phyloP scores from a whole-genome alignment of 2,113 vertebrate species.

The Philantomba maxwellii region DNA sequence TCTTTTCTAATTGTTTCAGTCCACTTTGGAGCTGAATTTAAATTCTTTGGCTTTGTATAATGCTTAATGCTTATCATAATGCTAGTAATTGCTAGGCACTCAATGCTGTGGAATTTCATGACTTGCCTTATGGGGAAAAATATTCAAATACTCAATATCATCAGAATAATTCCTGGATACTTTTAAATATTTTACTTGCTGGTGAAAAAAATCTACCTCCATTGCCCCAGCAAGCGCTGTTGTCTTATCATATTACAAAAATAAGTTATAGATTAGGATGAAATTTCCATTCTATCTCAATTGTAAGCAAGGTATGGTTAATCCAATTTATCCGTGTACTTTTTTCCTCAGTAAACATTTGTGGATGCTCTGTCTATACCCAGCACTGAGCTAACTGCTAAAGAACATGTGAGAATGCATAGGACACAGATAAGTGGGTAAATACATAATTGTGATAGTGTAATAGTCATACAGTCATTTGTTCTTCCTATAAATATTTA shows the following conservation, averaged over 20 bases:
- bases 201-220: not conserved
- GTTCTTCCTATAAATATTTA: not conserved
- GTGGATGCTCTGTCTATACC: not conserved
- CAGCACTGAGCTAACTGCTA: not conserved
- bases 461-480: not conserved
- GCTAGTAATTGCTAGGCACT: not conserved
- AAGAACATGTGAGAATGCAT: not conserved
- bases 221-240: not conserved
- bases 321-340: not conserved
- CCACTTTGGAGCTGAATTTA: not conserved
- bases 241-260: not conserved
- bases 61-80: not conserved
- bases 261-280: not conserved
- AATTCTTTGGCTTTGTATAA: not conserved
- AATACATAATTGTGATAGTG: accelerated
- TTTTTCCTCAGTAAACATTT: not conserved
- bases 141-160: not conserved
- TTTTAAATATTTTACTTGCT: not conserved
- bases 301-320: not conserved
- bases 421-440: not conserved
- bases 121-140: not conserved
- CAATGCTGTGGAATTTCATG: not conserved
- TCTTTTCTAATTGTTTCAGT: not conserved
- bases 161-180: not conserved
- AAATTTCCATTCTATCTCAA: not conserved